These are phyloP conservation scores for Cynodonichthys magdalenae DNA, from an alignment of 2,797 vertebrate genomes.

Conservation along the genomic window DNA sequence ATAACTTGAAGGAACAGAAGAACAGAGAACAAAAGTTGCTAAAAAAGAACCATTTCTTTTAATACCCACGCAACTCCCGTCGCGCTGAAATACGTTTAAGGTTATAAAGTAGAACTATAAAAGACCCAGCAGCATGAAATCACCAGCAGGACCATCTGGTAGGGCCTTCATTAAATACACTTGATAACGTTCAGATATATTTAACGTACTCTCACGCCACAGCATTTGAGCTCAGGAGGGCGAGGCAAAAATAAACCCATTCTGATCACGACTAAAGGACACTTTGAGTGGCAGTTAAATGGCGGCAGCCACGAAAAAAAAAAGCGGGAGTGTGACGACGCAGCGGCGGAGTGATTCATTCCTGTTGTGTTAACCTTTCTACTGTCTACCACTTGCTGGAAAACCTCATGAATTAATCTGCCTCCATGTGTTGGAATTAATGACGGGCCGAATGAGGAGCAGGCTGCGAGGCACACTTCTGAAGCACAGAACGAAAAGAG, in stretches of 20 bases:
- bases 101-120: constrained; percentile 41
- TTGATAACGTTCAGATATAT: constrained; percentile 58
- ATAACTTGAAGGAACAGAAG: background rate
- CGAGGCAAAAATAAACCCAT: constrained; percentile 36
- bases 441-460: constrained; percentile 44
- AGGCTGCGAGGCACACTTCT: constrained; percentile 7
- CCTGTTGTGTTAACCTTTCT: constrained; percentile 62
- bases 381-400: constrained; percentile 53
- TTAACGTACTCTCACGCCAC: constrained; percentile 31
- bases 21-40: background rate
- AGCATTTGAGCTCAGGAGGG: constrained; percentile 11
- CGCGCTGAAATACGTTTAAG: constrained; percentile 24
- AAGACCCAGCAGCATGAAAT: constrained; percentile 46
- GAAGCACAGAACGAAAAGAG: constrained; percentile 9
- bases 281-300: constrained; percentile 38
- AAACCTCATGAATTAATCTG: constrained; percentile 49
- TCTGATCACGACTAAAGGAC: constrained; percentile 56
- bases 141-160: constrained; percentile 59
- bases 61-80: background rate
- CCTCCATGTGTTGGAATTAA: constrained; percentile 43
- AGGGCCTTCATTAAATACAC: constrained; percentile 54
- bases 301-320: constrained; percentile 11
- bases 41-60: background rate
- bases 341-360: constrained; percentile 51
- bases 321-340: constrained; percentile 13